Percentiles rank a stretch among this genome's conserved stretches.
Evolutionary conservation across 2,113 vertebrate species (phyloP).

Genomic region (Vulpes ferrilata): DNA sequence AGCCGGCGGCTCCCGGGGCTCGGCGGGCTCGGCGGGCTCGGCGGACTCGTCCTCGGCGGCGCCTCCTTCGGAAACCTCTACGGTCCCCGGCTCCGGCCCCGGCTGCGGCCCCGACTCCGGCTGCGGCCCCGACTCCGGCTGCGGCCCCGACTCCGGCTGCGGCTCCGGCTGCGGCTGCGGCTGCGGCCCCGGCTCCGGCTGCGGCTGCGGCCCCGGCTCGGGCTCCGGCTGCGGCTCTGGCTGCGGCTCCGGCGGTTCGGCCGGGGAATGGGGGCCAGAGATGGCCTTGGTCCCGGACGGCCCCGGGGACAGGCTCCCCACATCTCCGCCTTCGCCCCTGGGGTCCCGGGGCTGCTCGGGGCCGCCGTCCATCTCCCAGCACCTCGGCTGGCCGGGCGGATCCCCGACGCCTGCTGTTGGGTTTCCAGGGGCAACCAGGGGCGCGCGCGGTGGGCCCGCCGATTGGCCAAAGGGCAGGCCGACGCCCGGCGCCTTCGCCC

Average conservation of each 20-base stretch:
- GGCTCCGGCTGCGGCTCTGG: not conserved
- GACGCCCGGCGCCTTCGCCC: not conserved
- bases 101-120: not conserved
- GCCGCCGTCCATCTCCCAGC: not conserved
- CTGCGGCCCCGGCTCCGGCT: too few relatives aligned
- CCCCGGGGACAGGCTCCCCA: not conserved
- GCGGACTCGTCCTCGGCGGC: not conserved
- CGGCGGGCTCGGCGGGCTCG: not conserved
- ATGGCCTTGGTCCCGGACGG: not conserved
- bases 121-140: not conserved
- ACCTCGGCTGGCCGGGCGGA: fast-evolving
- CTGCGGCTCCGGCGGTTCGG: not conserved
- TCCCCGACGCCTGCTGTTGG: not conserved
- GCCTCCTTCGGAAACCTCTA: not conserved
- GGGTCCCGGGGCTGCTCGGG: fast-evolving
- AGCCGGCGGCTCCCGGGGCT: not conserved
- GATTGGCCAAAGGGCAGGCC: slow-evolving; percentile 58
- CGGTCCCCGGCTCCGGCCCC: not conserved
- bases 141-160: not conserved
- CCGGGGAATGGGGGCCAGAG: not conserved
- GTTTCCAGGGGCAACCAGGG: slow-evolving; percentile 79
- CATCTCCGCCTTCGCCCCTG: not conserved
- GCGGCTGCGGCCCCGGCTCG: not conserved
- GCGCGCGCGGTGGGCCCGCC: not conserved
- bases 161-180: not conserved